Percentiles rank a stretch among this genome's conserved stretches.
phyloP scores from a whole-genome alignment of 2,888 invertebrate species.

The Polydesmus complanatus region DNA sequence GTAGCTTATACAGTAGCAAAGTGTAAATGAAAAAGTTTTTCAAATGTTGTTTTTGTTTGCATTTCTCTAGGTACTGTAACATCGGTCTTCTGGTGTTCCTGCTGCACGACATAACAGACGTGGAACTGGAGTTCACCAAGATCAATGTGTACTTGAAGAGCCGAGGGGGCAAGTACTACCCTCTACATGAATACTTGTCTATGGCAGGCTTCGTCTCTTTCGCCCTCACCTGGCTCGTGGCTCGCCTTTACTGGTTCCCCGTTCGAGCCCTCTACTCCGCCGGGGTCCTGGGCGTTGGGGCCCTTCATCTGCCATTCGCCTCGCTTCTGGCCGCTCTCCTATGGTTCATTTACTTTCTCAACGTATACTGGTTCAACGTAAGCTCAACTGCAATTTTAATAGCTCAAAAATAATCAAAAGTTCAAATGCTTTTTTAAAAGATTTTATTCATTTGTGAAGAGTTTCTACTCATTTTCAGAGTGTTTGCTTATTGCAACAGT shows the following conservation, averaged over 20 bases:
- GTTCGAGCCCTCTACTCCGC: conserved; percentile 28
- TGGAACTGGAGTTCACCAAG: conserved; percentile 26
- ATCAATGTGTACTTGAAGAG: conserved; percentile 25
- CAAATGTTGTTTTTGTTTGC: background rate
- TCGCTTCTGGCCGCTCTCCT: conserved; percentile 28
- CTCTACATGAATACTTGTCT: conserved; percentile 22
- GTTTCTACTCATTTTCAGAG: no score
- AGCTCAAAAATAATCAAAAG: background rate
- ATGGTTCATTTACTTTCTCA: conserved; percentile 26
- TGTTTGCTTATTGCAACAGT: no score
- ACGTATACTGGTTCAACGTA: conserved; percentile 32
- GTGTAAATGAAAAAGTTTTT: no score
- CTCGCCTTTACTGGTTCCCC: conserved; percentile 31
- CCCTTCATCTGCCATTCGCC: conserved; percentile 24
- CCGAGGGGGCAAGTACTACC: conserved; percentile 19
- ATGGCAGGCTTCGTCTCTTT: conserved; percentile 23
- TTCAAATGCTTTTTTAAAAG: background rate
- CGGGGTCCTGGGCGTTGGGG: conserved; percentile 20
- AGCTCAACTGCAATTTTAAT: no score
- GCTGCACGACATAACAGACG: conserved; percentile 25
- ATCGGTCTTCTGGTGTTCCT: conserved; percentile 24
- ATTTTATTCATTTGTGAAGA: background rate
- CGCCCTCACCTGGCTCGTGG: conserved; percentile 24
- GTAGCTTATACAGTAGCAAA: no score
- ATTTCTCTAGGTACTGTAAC: conserved; percentile 23